Evolutionary conservation across 2,888 invertebrate species (phyloP).

Genomic region (Drepanosiphum platanoidis): DNA sequence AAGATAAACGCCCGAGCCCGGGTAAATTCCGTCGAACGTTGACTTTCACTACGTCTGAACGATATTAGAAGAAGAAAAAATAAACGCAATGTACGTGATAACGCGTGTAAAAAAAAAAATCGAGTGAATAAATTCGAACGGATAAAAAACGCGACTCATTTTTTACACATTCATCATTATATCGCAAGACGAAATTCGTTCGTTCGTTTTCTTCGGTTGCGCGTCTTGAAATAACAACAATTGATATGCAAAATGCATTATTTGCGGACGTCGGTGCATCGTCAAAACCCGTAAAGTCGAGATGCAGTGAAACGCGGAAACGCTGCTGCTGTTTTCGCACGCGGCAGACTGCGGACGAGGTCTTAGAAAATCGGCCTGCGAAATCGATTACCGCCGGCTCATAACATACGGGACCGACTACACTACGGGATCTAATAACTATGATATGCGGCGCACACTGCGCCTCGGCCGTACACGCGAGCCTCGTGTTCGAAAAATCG

Average conservation of each 20-base stretch:
- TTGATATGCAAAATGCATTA: slow-evolving; percentile 21
- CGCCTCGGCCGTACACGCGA: neutral
- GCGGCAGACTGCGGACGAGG: neutral
- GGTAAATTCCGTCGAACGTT: no score
- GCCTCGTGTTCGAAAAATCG: slow-evolving; percentile 53
- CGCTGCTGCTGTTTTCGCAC: neutral
- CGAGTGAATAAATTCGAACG: neutral
- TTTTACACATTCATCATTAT: neutral
- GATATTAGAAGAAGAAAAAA: no score
- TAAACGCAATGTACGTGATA: neutral
- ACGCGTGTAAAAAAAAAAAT: neutral
- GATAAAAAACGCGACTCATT: neutral
- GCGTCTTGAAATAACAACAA: neutral
- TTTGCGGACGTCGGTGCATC: neutral
- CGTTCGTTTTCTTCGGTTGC: neutral
- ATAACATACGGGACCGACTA: slow-evolving; percentile 16
- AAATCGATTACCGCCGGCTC: slow-evolving; percentile 28
- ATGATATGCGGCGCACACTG: neutral
- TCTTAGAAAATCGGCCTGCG: slow-evolving; percentile 8
- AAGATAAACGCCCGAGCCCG: no score
- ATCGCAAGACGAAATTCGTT: neutral
- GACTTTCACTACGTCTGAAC: no score
- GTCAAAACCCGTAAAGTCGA: neutral
- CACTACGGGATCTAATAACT: no score
- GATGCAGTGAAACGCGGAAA: neutral